Evolutionary conservation across 1,140 invertebrate species (phyloP).

Genomic region (Micrasema minimum): DNA sequence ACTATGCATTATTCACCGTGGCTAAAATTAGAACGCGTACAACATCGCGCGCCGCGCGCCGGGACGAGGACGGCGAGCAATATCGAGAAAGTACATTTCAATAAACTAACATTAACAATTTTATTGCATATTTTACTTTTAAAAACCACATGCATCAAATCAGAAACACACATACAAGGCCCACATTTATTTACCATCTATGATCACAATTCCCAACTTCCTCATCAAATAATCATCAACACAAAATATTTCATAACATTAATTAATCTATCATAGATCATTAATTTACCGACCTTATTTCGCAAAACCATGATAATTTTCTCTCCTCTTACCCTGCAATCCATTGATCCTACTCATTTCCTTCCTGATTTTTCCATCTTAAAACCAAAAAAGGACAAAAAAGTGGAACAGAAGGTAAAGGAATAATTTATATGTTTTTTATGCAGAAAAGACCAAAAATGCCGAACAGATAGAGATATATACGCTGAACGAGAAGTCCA

Average conservation of each 20-base stretch:
- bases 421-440: conserved; percentile 53
- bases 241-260: no score
- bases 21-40: conserved; percentile 27
- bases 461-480: conserved; percentile 74
- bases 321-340: background rate
- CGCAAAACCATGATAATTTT: no score
- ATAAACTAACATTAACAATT: no score
- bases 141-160: no score
- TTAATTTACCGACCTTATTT: no score
- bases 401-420: conserved; percentile 51
- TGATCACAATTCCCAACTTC: no score
- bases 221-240: no score
- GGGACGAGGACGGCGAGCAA: conserved; percentile 8
- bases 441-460: conserved; percentile 75
- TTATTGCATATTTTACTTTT: no score
- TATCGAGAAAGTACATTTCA: conserved; percentile 7
- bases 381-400: conserved; percentile 41
- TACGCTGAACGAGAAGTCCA: conserved; percentile 71
- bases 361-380: background rate
- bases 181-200: no score
- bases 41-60: background rate
- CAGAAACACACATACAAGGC: no score
- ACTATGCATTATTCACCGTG: conserved; percentile 7
- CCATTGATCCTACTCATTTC: background rate
- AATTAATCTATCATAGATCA: no score